phyloP scores from a whole-genome alignment of 2,888 invertebrate genomes.

The Tortricodes alternella region DNA sequence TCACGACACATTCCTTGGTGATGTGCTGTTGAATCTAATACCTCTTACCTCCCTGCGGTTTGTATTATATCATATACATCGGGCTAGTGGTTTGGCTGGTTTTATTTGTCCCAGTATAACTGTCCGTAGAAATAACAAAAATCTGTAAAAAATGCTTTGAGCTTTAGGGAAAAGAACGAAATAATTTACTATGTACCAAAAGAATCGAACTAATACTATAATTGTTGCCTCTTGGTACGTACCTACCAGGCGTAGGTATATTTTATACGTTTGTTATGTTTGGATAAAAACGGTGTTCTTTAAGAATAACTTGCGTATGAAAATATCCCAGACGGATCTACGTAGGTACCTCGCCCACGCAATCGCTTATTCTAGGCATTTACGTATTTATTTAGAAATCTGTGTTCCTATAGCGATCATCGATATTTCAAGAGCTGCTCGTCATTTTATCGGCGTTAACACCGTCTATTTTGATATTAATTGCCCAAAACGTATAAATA shows the following conservation, averaged over 20 bases:
- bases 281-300: slow-evolving; percentile 29
- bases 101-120: too few species aligned
- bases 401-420: slow-evolving; percentile 52
- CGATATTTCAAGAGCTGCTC: slow-evolving; percentile 36
- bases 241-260: background rate
- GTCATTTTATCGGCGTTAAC: slow-evolving; percentile 37
- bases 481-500: slow-evolving; percentile 9
- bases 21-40: too few species aligned
- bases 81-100: too few species aligned
- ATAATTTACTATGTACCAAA: too few species aligned
- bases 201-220: background rate
- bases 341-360: slow-evolving; percentile 56
- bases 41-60: too few species aligned
- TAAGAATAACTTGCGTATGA: slow-evolving; percentile 43
- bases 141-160: too few species aligned
- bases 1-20: too few species aligned
- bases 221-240: background rate
- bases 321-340: slow-evolving; percentile 59
- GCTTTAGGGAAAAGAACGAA: too few species aligned
- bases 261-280: slow-evolving; percentile 13
- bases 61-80: too few species aligned
- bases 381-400: slow-evolving; percentile 45
- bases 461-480: slow-evolving; percentile 23
- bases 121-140: too few species aligned
- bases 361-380: slow-evolving; percentile 38